These are phyloP conservation scores for Rutpela maculata DNA, from an alignment of 2,888 invertebrate genomes.

Conservation along the genomic window DNA sequence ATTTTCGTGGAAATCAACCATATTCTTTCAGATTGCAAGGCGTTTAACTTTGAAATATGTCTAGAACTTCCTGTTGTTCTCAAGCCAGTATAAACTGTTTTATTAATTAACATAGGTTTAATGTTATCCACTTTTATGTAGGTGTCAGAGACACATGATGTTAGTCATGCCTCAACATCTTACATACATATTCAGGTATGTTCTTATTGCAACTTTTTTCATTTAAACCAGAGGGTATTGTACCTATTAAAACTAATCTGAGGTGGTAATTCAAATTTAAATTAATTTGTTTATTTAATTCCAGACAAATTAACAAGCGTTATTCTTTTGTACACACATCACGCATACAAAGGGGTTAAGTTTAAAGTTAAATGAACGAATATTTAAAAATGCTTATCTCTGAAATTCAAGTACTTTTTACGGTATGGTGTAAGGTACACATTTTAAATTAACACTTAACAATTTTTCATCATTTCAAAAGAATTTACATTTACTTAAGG, in stretches of 20 bases:
- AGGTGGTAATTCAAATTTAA: constrained; percentile 27
- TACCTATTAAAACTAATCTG: constrained; percentile 1
- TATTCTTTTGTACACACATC: constrained; percentile 6
- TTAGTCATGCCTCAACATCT: constrained; percentile 13
- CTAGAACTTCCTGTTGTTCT: constrained; percentile 16
- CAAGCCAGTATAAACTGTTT: constrained; percentile 10
- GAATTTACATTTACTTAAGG: not conserved
- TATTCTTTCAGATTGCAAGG: not conserved
- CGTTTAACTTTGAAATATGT: constrained; percentile 18
- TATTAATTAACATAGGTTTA: constrained; percentile 19
- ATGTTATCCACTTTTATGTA: constrained; percentile 5
- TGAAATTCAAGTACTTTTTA: not conserved
- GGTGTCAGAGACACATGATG: not conserved
- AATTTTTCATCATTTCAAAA: not conserved
- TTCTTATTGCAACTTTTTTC: constrained; percentile 3
- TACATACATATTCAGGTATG: constrained; percentile 14
- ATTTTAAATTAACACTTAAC: not conserved
- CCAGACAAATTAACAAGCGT: constrained; percentile 20
- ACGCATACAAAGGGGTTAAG: constrained; percentile 10
- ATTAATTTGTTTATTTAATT: constrained; percentile 33
- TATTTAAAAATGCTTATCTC: constrained; percentile 14
- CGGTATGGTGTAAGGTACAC: not conserved
- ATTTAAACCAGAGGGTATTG: constrained; percentile 14
- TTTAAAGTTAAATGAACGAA: constrained; percentile 31
- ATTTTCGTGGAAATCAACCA: constrained; percentile 10